A percentile compares a stretch with the other conserved stretches of the same genome.
Conservation (phyloP, 2,113 vertebrate species). For the Myodes glareolus region DNA sequence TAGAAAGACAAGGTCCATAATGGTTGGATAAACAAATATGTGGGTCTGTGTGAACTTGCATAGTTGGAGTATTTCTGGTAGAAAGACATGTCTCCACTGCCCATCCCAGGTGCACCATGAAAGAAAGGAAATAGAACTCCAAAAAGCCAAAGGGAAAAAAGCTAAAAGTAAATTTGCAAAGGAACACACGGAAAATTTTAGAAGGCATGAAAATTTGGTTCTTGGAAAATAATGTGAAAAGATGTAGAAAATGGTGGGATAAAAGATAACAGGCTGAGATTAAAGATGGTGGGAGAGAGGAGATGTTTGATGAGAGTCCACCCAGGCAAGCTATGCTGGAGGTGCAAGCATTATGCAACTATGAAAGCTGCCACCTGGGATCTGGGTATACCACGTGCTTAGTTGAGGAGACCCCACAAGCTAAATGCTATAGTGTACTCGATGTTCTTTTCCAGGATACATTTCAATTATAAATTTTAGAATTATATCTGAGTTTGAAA, state of each 20-base stretch:
- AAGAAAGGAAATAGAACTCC: neutral
- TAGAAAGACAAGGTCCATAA: neutral
- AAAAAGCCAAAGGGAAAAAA: neutral
- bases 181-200: neutral
- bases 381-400: neutral
- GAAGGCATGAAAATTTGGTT: neutral
- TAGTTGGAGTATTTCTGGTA: neutral
- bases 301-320: neutral
- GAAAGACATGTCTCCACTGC: neutral
- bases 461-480: neutral
- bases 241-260: neutral
- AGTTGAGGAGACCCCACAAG: too few relatives aligned
- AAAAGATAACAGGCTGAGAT: neutral
- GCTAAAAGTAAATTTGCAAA: neutral
- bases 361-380: neutral
- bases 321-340: too few relatives aligned
- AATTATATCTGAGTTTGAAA: neutral
- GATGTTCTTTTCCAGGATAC: neutral
- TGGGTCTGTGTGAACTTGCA: neutral
- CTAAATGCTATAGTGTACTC: too few relatives aligned
- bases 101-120: neutral
- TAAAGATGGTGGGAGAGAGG: neutral
- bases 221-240: neutral
- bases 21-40: neutral
- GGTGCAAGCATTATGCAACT: rapidly evolving